Conservation (phyloP, 2,113 vertebrate genomes). For the Leiothrix lutea region DNA sequence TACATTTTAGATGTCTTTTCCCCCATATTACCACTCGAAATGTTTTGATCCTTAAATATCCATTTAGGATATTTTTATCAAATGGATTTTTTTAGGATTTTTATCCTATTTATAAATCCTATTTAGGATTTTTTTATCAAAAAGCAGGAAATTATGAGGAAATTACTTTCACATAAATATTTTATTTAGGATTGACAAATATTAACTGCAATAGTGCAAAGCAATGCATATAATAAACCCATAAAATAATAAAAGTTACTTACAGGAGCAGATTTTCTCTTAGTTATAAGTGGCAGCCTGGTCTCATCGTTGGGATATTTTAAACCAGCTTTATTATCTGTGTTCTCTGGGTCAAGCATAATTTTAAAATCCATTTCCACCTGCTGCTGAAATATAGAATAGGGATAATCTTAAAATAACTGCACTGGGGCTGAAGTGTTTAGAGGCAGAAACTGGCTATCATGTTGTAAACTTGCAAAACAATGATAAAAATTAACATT, state of each 20-base stretch:
- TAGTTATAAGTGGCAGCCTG: slow-evolving; percentile 74
- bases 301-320: slow-evolving; percentile 68
- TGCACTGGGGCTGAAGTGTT: neutral
- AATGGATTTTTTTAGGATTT: no score
- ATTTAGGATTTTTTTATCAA: neutral
- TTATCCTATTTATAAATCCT: no score
- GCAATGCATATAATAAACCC: neutral
- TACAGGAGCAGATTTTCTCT: slow-evolving; percentile 71
- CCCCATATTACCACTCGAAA: neutral
- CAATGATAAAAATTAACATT: neutral
- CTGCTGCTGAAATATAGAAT: slow-evolving; percentile 73
- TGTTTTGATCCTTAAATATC: neutral
- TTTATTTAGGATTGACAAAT: neutral
- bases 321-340: slow-evolving; percentile 66
- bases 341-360: slow-evolving; percentile 67
- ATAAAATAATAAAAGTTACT: slow-evolving; percentile 58
- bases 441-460: neutral
- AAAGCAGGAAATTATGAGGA: neutral
- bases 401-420: neutral
- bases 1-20: neutral
- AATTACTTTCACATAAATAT: neutral
- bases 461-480: neutral
- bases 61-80: no score
- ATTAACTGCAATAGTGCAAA: neutral
- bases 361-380: slow-evolving; percentile 72